Percentiles rank a stretch among this genome's conserved stretches.
Conservation (phyloP, 2,888 invertebrate genomes). For the Caenorhabditis panamensis region DNA sequence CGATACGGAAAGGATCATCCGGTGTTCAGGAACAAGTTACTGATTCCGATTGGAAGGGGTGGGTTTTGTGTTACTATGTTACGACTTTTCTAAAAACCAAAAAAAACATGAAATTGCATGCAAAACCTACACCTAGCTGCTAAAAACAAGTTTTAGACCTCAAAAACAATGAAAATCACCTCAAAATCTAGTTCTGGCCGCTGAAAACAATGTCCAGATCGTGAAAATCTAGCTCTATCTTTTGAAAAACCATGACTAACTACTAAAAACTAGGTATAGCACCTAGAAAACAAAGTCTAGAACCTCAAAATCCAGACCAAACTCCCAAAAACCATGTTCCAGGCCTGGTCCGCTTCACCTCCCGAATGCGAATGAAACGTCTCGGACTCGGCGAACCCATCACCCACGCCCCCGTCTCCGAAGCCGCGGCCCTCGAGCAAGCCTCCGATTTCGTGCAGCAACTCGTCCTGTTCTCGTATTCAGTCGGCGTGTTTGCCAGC, state of each 20-base stretch:
- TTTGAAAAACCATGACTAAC: too few relatives aligned
- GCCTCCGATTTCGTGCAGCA: constrained; percentile 80
- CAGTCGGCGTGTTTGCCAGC: constrained; percentile 76
- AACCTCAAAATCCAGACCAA: background rate
- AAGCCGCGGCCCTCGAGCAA: constrained; percentile 78
- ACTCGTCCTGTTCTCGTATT: constrained; percentile 77
- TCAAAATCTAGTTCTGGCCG: too few relatives aligned
- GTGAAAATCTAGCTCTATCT: too few relatives aligned
- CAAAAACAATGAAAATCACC: too few relatives aligned
- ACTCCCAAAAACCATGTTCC: background rate
- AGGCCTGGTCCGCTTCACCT: constrained; percentile 75
- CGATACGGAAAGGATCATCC: constrained; percentile 78
- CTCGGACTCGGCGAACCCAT: constrained; percentile 75
- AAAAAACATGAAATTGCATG: background rate
- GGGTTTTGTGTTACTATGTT: too few relatives aligned
- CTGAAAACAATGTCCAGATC: too few relatives aligned
- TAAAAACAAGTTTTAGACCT: too few relatives aligned
- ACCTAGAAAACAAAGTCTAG: background rate
- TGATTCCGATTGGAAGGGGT: constrained; percentile 77
- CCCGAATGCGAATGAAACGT: constrained; percentile 76
- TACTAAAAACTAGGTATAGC: too few relatives aligned
- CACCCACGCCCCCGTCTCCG: constrained; percentile 73
- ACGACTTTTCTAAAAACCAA: background rate
- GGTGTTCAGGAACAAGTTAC: constrained; percentile 72
- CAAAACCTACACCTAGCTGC: too few relatives aligned